Percentiles rank a stretch among this genome's conserved stretches.
Conservation (phyloP, 2,797 vertebrate species). For the Poecile montanus region DNA sequence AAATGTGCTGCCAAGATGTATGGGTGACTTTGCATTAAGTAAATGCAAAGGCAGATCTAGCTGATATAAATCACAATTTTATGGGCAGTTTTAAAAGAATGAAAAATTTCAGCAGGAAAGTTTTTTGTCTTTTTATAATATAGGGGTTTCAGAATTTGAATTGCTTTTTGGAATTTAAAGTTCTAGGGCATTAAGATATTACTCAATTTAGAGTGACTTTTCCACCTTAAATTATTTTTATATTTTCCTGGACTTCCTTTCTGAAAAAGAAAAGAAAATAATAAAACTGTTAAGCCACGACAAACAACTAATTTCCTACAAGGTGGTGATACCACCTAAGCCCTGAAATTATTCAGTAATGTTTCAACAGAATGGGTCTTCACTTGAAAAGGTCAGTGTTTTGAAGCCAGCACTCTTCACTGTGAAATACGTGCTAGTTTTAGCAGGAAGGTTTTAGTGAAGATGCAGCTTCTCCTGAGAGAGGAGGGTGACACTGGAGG, state of each 20-base stretch:
- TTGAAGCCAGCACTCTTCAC: background rate
- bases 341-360: background rate
- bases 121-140: background rate
- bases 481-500: background rate
- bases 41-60: conserved; percentile 28
- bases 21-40: conserved; percentile 20
- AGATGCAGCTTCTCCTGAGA: background rate
- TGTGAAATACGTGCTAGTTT: background rate
- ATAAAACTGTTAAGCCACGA: background rate
- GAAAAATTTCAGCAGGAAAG: background rate
- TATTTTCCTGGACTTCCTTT: background rate
- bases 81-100: background rate
- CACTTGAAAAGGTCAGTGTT: background rate
- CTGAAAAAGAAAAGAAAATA: background rate
- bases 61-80: conserved; percentile 11
- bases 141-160: background rate
- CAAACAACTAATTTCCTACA: background rate
- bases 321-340: background rate
- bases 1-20: conserved; percentile 10
- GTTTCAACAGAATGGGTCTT: background rate
- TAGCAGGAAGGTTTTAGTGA: background rate
- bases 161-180: background rate
- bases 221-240: background rate
- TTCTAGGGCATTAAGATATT: background rate
- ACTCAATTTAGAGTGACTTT: background rate